phyloP scores from a whole-genome alignment of 1,140 invertebrate genomes.

The Caenorhabditis briggsae region DNA sequence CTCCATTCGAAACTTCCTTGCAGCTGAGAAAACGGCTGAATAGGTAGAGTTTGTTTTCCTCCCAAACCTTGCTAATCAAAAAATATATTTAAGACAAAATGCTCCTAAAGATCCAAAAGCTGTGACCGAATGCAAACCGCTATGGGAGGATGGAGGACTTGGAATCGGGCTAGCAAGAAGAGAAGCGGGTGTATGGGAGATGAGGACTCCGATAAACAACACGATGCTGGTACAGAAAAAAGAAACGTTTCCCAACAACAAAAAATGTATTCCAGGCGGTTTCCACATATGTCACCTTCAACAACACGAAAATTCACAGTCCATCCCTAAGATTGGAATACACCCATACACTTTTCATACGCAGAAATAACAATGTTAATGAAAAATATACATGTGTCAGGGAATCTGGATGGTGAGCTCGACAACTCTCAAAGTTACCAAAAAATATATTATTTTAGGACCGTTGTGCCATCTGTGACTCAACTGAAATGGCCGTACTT shows the following conservation, averaged over 20 bases:
- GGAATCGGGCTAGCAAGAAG: constrained; percentile 57
- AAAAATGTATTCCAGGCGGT: constrained; percentile 56
- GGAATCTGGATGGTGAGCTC: constrained; percentile 1
- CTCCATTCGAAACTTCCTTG: constrained; percentile 12
- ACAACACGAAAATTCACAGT: constrained; percentile 58
- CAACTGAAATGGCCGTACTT: constrained; percentile 42
- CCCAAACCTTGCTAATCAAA: neutral
- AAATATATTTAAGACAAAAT: constrained; percentile 17
- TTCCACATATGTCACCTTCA: constrained; percentile 65
- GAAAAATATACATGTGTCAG: constrained; percentile 32
- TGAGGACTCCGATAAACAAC: constrained; percentile 57
- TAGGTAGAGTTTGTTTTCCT: neutral
- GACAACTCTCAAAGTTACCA: neutral
- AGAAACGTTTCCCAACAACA: neutral
- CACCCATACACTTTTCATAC: constrained; percentile 62
- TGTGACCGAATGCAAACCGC: constrained; percentile 65
- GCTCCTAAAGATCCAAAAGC: constrained; percentile 8
- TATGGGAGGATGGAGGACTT: constrained; percentile 65
- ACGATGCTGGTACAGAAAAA: constrained; percentile 58
- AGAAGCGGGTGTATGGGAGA: constrained; percentile 69
- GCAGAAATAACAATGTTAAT: constrained; percentile 8
- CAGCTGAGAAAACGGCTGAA: neutral
- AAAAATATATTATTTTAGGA: neutral
- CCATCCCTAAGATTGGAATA: constrained; percentile 64
- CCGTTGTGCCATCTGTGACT: constrained; percentile 4